Evolutionary conservation across 2,113 vertebrate species (phyloP).

Genomic region (Hippolais icterina): DNA sequence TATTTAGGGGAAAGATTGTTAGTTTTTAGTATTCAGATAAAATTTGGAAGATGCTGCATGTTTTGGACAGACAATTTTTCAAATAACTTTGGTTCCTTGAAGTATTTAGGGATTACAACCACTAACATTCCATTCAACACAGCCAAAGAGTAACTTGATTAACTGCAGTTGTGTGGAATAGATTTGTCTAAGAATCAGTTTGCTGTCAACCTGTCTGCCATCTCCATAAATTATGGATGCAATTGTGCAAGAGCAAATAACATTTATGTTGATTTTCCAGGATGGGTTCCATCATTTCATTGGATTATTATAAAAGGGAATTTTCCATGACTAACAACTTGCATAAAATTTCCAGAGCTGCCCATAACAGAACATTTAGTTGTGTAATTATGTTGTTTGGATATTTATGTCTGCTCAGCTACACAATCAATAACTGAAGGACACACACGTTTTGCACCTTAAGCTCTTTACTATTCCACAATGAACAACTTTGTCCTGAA

Average conservation of each 20-base stretch:
- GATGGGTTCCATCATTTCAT: constrained; percentile 17
- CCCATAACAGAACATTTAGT: not conserved
- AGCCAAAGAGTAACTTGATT: constrained; percentile 48
- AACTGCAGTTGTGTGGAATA: constrained; percentile 32
- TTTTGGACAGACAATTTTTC: constrained; percentile 42
- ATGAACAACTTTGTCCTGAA: not conserved
- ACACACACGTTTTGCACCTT: not conserved
- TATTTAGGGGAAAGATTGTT: constrained; percentile 33
- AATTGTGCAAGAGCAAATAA: constrained; percentile 25
- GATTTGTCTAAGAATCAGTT: constrained; percentile 63
- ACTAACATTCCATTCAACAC: constrained; percentile 6
- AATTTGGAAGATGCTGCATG: constrained; percentile 34
- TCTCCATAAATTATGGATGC: constrained; percentile 62
- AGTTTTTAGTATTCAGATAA: constrained; percentile 44
- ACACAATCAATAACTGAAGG: not conserved
- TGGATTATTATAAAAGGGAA: constrained; percentile 25
- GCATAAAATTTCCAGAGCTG: not conserved
- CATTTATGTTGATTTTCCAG: constrained; percentile 18
- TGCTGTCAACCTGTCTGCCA: constrained; percentile 47
- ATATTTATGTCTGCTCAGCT: not conserved
- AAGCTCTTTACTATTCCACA: not conserved
- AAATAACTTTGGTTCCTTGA: constrained; percentile 49
- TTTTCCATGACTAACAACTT: not conserved
- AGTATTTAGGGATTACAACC: constrained; percentile 49
- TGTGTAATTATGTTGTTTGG: not conserved